phyloP scores from a whole-genome alignment of 2,888 invertebrate genomes.

The Rhingia campestris region DNA sequence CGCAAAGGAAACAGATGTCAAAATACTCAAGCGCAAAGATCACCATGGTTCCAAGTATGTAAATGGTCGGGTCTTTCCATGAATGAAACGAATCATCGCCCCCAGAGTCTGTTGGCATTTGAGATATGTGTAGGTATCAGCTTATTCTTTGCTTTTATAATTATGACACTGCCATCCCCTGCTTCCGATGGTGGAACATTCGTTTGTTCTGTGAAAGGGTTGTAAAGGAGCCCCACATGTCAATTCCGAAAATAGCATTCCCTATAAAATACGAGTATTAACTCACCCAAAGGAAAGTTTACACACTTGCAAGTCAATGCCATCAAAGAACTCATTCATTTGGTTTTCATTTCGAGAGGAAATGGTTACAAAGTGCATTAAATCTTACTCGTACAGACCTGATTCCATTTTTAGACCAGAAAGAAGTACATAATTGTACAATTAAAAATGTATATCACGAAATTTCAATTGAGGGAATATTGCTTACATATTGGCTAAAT shows the following conservation, averaged over 20 bases:
- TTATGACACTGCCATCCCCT: slow-evolving; percentile 55
- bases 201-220: slow-evolving; percentile 61
- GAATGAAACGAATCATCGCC: slow-evolving; percentile 52
- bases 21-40: slow-evolving; percentile 67
- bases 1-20: slow-evolving; percentile 67
- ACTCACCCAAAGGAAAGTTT: slow-evolving; percentile 64
- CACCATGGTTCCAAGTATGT: slow-evolving; percentile 39
- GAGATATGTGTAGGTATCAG: slow-evolving; percentile 33
- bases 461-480: slow-evolving; percentile 51
- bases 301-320: slow-evolving; percentile 61
- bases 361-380: slow-evolving; percentile 51
- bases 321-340: slow-evolving; percentile 69
- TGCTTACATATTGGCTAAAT: not conserved
- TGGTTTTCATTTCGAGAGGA: slow-evolving; percentile 51
- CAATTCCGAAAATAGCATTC: slow-evolving; percentile 64
- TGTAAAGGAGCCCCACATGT: slow-evolving; percentile 71
- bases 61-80: slow-evolving; percentile 42
- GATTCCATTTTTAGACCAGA: slow-evolving; percentile 41
- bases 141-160: slow-evolving; percentile 44
- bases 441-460: slow-evolving; percentile 40
- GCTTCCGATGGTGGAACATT: slow-evolving; percentile 29
- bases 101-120: slow-evolving; percentile 28
- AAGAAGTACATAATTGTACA: slow-evolving; percentile 50
- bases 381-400: slow-evolving; percentile 34
- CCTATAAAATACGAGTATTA: slow-evolving; percentile 60